Conservation (phyloP, 2,888 invertebrate species). For the Rosalia funebris region DNA sequence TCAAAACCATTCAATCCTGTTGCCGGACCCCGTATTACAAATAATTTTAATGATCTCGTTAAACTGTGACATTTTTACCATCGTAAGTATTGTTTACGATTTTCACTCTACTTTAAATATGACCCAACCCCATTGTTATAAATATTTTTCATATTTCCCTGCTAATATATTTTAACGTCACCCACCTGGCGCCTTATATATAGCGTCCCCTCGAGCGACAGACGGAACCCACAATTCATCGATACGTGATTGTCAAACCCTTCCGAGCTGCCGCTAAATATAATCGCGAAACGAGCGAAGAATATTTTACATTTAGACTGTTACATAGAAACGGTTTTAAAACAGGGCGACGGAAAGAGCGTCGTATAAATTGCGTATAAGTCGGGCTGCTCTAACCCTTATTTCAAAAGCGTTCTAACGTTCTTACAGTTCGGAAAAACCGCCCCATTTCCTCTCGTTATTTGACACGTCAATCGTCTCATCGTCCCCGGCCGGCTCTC, state of each 20-base stretch:
- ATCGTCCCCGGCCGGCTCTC: no score
- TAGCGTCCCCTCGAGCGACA: not conserved
- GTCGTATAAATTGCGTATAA: conserved; percentile 15
- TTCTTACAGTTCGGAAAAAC: no score
- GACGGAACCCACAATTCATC: conserved; percentile 14
- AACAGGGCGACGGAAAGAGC: conserved; percentile 10
- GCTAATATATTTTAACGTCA: not conserved
- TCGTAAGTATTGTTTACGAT: no score
- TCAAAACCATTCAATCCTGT: no score
- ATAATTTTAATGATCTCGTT: no score
- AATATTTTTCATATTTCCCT: no score
- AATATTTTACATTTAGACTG: conserved; percentile 13
- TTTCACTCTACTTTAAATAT: no score
- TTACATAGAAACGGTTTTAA: conserved; percentile 20
- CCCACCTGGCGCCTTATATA: not conserved
- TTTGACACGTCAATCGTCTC: no score
- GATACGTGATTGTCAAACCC: conserved; percentile 21
- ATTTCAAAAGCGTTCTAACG: not conserved
- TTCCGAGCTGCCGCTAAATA: conserved; percentile 4
- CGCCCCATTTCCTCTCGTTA: no score
- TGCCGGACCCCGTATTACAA: no score
- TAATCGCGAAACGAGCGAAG: conserved; percentile 6
- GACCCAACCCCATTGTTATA: no score
- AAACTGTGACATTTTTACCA: no score
- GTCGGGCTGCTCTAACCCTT: conserved; percentile 10